Conservation (phyloP, 2,797 vertebrate genomes). For the Chelidonichthys spinosus region DNA sequence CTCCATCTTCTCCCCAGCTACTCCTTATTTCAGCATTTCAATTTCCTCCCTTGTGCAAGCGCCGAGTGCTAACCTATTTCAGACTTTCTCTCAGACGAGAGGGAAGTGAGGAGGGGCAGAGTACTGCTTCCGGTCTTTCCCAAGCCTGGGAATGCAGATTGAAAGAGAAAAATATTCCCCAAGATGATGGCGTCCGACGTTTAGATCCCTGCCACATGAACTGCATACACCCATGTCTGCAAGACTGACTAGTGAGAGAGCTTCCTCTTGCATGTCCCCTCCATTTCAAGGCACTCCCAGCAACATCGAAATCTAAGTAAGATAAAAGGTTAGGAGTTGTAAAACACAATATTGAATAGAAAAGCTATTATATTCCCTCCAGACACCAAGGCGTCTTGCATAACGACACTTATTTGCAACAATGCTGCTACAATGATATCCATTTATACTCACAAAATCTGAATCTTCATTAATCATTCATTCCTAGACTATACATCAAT, state of each 20-base stretch:
- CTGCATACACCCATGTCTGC: constrained; percentile 24
- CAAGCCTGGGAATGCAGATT: constrained; percentile 52
- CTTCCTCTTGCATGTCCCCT: constrained; percentile 15
- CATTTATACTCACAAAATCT: constrained; percentile 3
- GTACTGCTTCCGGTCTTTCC: constrained; percentile 51
- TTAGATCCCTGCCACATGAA: constrained; percentile 41
- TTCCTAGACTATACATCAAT: constrained; percentile 12
- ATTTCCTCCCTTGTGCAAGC: constrained; percentile 77
- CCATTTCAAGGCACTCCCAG: constrained; percentile 24
- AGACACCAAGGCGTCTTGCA: background rate
- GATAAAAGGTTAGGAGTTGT: background rate
- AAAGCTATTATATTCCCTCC: background rate
- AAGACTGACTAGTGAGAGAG: constrained; percentile 11
- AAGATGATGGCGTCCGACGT: constrained; percentile 34
- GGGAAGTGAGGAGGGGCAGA: constrained; percentile 34
- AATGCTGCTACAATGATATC: constrained; percentile 10
- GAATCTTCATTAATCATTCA: constrained; percentile 19
- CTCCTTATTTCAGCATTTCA: constrained; percentile 82
- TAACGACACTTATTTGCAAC: background rate
- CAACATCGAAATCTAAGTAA: constrained; percentile 9
- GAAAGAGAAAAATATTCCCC: constrained; percentile 34
- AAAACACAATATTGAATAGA: background rate
- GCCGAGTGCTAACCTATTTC: constrained; percentile 76
- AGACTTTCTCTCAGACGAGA: constrained; percentile 61
- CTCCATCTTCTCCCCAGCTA: constrained; percentile 79